Conservation (phyloP, 2,113 vertebrate genomes). For the Corythoichthys haematopterus region DNA sequence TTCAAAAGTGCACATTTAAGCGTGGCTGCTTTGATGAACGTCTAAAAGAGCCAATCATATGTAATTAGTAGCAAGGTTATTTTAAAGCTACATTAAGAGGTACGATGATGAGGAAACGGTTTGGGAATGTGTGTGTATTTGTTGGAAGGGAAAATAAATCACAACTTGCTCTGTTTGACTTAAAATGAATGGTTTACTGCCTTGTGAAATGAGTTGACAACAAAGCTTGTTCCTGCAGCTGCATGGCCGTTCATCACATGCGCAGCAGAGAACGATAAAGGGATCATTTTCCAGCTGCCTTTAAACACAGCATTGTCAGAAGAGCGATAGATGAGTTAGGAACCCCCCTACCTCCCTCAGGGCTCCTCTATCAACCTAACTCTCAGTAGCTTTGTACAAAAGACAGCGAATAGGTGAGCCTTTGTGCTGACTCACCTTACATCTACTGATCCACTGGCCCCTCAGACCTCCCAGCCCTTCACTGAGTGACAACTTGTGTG, state of each 20-base stretch:
- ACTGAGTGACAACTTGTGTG: slow-evolving; percentile 53
- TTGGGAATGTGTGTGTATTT: not conserved
- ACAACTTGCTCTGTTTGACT: not conserved
- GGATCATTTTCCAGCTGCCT: slow-evolving; percentile 70
- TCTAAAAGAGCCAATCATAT: slow-evolving; percentile 5
- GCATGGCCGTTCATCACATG: slow-evolving; percentile 50
- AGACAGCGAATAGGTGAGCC: slow-evolving; percentile 76
- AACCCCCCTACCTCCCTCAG: slow-evolving; percentile 46
- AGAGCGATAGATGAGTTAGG: slow-evolving; percentile 72
- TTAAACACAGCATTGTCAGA: slow-evolving; percentile 72
- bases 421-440: slow-evolving; percentile 70
- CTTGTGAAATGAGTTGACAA: slow-evolving; percentile 17
- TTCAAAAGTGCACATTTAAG: slow-evolving; percentile 2
- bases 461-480: slow-evolving; percentile 47
- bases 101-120: not conserved
- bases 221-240: slow-evolving; percentile 23
- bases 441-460: slow-evolving; percentile 56
- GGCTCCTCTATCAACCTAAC: slow-evolving; percentile 62
- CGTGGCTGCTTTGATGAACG: slow-evolving; percentile 1
- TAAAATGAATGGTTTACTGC: slow-evolving; percentile 1
- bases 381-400: slow-evolving; percentile 68
- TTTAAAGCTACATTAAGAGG: not conserved
- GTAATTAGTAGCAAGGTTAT: slow-evolving; percentile 5
- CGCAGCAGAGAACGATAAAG: slow-evolving; percentile 57
- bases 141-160: not conserved